Conservation (phyloP, 2,113 vertebrate genomes). For the Chamaetylas fuelleborni region DNA sequence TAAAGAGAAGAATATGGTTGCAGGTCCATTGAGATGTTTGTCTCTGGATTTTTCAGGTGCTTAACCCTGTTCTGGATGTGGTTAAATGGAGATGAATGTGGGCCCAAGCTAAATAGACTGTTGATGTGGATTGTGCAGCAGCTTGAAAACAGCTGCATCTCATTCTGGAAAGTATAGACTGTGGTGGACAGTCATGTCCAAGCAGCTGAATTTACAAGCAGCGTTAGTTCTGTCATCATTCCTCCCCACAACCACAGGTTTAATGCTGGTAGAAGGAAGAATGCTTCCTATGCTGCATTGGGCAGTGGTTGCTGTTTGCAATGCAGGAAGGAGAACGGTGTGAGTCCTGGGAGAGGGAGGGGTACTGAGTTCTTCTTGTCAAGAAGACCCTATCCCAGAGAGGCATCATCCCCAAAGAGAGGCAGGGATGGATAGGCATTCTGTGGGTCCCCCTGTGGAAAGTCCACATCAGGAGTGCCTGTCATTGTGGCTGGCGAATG, state of each 20-base stretch:
- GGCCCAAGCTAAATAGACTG: background rate
- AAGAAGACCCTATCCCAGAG: background rate
- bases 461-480: background rate
- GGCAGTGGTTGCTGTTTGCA: background rate
- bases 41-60: background rate
- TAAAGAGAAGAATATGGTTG: background rate
- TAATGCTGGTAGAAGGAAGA: background rate
- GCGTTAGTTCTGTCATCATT: background rate
- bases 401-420: background rate
- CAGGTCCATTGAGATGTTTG: background rate
- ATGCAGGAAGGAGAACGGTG: background rate
- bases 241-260: no score
- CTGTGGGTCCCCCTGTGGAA: rapidly evolving
- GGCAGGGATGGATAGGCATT: background rate
- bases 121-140: background rate
- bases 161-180: background rate
- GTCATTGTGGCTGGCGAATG: background rate
- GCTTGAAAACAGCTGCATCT: background rate
- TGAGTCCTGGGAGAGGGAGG: background rate
- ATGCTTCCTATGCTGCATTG: background rate
- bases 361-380: background rate
- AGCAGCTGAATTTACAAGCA: background rate
- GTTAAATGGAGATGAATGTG: background rate
- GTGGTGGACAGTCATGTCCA: background rate
- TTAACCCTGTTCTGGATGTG: background rate